Percentiles rank a stretch among this genome's conserved stretches.
Evolutionary conservation across 2,113 vertebrate species (phyloP).

Genomic region (Cyprinodon variegatus): DNA sequence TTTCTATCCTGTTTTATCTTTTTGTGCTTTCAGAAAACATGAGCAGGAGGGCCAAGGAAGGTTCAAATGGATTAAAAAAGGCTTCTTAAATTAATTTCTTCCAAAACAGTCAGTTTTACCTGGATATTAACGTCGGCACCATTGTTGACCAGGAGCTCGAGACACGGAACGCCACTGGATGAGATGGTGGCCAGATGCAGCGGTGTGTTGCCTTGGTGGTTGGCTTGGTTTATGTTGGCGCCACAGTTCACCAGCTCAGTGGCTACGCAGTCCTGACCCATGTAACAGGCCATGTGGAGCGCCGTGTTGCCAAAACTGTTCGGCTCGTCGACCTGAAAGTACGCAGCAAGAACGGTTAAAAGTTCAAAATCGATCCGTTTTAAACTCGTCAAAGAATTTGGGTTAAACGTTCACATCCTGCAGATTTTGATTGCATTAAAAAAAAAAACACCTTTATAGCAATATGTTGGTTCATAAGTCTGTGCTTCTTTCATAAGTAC

Average conservation of each 20-base stretch:
- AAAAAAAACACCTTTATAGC: no score
- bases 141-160: conserved; percentile 95
- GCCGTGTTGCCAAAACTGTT: conserved; percentile 92
- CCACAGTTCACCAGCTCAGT: conserved; percentile 91
- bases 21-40: neutral
- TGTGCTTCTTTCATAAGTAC: no score
- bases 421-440: no score
- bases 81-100: neutral
- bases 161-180: conserved; percentile 90
- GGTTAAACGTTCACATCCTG: neutral
- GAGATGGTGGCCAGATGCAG: conserved; percentile 94
- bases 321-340: conserved; percentile 87
- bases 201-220: conserved; percentile 88
- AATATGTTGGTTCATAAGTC: no score
- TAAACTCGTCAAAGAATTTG: neutral
- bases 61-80: neutral
- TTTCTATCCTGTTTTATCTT: neutral
- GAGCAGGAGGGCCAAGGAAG: neutral
- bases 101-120: conserved; percentile 68
- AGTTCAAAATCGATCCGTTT: neutral
- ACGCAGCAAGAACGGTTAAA: neutral
- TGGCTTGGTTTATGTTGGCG: conserved; percentile 92
- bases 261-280: conserved; percentile 91
- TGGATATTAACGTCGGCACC: conserved; percentile 93
- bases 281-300: conserved; percentile 96